phyloP scores from a whole-genome alignment of 2,888 invertebrate genomes.

The Dastarcus helophoroides region DNA sequence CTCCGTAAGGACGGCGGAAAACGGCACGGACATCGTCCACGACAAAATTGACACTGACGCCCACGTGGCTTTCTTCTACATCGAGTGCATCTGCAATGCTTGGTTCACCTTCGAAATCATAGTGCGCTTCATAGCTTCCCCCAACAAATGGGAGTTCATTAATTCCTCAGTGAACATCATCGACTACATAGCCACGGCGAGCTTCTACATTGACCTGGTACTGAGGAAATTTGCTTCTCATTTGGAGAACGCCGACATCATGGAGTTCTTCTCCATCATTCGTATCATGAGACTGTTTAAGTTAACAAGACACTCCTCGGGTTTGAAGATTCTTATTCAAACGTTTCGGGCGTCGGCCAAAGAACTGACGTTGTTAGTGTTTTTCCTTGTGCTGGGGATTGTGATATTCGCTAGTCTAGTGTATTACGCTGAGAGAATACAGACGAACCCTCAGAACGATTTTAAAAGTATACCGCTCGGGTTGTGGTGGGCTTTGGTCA shows the following conservation, averaged over 20 bases:
- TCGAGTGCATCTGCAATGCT: slow-evolving; percentile 96
- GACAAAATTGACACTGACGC: slow-evolving; percentile 91
- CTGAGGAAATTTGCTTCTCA: slow-evolving; percentile 84
- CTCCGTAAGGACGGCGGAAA: slow-evolving; percentile 63
- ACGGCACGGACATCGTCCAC: slow-evolving; percentile 68
- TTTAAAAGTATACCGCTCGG: slow-evolving; percentile 97
- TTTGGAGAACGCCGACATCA: slow-evolving; percentile 86
- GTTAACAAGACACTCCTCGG: slow-evolving; percentile 92
- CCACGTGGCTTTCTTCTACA: slow-evolving; percentile 95
- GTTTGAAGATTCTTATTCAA: slow-evolving; percentile 96
- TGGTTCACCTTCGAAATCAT: slow-evolving; percentile 99
- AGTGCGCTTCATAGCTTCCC: slow-evolving; percentile 72
- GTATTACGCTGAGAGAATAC: slow-evolving; percentile 93
- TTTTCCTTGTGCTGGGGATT: slow-evolving; percentile 95
- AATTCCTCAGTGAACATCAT: slow-evolving; percentile 94
- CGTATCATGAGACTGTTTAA: slow-evolving; percentile 97
- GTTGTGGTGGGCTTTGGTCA: slow-evolving; percentile 97
- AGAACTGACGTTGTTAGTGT: slow-evolving; percentile 89
- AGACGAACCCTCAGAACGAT: slow-evolving; percentile 86
- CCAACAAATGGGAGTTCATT: slow-evolving; percentile 89
- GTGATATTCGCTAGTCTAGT: slow-evolving; percentile 97
- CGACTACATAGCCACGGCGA: slow-evolving; percentile 96
- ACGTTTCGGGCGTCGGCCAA: slow-evolving; percentile 95
- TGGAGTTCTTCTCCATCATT: slow-evolving; percentile 96
- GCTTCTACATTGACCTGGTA: slow-evolving; percentile 92